Evolutionary conservation across 1,140 invertebrate genomes (phyloP).

Genomic region (Hyposmocoma kahamanoa): DNA sequence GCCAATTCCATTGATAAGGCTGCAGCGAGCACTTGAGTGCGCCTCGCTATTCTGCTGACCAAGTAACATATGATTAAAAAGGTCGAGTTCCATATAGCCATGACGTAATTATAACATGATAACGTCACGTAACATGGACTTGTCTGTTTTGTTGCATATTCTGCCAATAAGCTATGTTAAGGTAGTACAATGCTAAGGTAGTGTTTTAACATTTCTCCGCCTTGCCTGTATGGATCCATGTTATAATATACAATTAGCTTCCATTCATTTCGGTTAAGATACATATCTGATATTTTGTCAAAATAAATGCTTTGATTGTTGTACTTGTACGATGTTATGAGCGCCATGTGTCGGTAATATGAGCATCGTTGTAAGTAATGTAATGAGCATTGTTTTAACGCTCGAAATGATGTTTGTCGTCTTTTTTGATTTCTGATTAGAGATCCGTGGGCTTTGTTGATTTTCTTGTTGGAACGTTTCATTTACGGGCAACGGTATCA

Average conservation of each 20-base stretch:
- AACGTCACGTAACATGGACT: neutral
- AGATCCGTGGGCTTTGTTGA: neutral
- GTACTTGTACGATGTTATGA: neutral
- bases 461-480: neutral
- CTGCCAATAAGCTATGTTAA: too few species aligned
- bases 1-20: slow-evolving; percentile 5
- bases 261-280: neutral
- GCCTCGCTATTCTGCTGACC: neutral
- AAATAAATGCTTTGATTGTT: slow-evolving; percentile 4
- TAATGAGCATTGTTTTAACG: neutral
- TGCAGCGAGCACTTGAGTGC: neutral
- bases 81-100: neutral
- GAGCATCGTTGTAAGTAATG: neutral
- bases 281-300: slow-evolving; percentile 1
- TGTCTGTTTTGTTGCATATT: neutral
- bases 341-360: neutral
- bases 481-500: slow-evolving; percentile 2
- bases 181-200: neutral
- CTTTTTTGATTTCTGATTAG: neutral
- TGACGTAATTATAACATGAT: slow-evolving; percentile 1
- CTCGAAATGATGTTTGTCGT: neutral
- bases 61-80: slow-evolving; percentile 1
- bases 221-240: slow-evolving; percentile 2
- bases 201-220: neutral
- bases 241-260: slow-evolving; percentile 4